Percentiles rank a stretch among this genome's conserved stretches.
Evolutionary conservation across 1,140 invertebrate species (phyloP).

Genomic region (Drosophila pandora): DNA sequence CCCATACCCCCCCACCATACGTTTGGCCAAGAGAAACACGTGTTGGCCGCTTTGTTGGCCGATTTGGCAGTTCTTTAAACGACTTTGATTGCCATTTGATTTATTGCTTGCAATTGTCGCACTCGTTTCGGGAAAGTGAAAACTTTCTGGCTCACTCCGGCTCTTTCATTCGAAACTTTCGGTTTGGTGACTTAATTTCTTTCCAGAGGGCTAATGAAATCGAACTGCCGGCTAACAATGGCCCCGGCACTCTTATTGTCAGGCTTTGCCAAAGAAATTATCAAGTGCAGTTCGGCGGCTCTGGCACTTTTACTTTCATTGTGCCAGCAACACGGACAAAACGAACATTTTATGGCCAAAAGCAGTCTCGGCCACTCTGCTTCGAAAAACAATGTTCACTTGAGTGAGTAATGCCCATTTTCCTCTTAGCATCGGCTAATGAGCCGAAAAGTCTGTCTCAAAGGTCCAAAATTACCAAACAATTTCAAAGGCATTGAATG

Average conservation of each 20-base stretch:
- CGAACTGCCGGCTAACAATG: conserved; percentile 58
- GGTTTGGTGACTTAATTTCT: conserved; percentile 78
- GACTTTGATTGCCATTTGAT: conserved; percentile 57
- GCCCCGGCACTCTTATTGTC: conserved; percentile 59
- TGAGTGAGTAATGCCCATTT: conserved; percentile 55
- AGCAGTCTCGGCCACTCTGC: background rate
- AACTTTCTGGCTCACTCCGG: conserved; percentile 30
- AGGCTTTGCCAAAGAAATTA: conserved; percentile 73
- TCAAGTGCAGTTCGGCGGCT: conserved; percentile 51
- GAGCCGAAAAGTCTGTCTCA: conserved; percentile 66
- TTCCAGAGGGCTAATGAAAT: conserved; percentile 74
- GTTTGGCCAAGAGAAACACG: conserved; percentile 10
- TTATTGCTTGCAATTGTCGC: conserved; percentile 64
- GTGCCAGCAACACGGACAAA: conserved; percentile 51
- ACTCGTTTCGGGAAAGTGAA: conserved; percentile 59
- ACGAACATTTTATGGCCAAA: conserved; percentile 46
- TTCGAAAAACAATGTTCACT: conserved; percentile 54
- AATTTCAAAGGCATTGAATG: conserved; percentile 54
- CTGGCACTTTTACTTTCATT: conserved; percentile 77
- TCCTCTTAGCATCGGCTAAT: conserved; percentile 75
- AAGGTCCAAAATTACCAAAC: conserved; percentile 65
- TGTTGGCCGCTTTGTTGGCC: conserved; percentile 17
- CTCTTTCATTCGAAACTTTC: conserved; percentile 74
- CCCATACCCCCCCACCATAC: conserved; percentile 11
- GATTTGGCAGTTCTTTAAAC: conserved; percentile 44